Percentiles rank a stretch among this genome's conserved stretches.
These are phyloP conservation scores for Onychomys leucogaster DNA, from an alignment of 2,797 vertebrate genomes.

Conservation along the genomic window DNA sequence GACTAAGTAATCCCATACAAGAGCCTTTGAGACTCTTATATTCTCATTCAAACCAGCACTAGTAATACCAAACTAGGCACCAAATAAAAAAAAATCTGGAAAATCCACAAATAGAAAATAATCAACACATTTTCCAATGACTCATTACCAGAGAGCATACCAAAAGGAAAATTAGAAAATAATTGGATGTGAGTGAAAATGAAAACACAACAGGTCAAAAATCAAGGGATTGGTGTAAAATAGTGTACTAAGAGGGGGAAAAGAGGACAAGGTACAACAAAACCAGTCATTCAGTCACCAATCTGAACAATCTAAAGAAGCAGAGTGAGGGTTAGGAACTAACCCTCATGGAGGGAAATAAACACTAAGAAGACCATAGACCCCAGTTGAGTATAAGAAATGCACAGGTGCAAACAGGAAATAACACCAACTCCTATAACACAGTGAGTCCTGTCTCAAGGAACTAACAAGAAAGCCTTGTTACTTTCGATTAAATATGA, in stretches of 20 bases:
- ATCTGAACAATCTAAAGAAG: neutral
- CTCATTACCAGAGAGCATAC: neutral
- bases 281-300: too few relatives aligned
- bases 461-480: too few relatives aligned
- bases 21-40: neutral
- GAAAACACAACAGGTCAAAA: neutral
- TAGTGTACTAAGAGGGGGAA: neutral
- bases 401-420: too few relatives aligned
- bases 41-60: neutral
- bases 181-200: neutral
- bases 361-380: neutral
- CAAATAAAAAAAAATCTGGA: constrained; percentile 1
- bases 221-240: neutral
- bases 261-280: constrained; percentile 5
- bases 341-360: neutral
- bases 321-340: neutral
- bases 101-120: constrained; percentile 35
- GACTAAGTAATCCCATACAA: neutral
- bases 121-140: constrained; percentile 3
- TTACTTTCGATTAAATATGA: neutral
- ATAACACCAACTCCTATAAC: too few relatives aligned
- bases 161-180: constrained; percentile 36
- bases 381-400: too few relatives aligned
- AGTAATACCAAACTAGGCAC: constrained; percentile 6
- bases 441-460: too few relatives aligned